phyloP scores from a whole-genome alignment of 1,140 invertebrate species.

The Drosophila guanche region DNA sequence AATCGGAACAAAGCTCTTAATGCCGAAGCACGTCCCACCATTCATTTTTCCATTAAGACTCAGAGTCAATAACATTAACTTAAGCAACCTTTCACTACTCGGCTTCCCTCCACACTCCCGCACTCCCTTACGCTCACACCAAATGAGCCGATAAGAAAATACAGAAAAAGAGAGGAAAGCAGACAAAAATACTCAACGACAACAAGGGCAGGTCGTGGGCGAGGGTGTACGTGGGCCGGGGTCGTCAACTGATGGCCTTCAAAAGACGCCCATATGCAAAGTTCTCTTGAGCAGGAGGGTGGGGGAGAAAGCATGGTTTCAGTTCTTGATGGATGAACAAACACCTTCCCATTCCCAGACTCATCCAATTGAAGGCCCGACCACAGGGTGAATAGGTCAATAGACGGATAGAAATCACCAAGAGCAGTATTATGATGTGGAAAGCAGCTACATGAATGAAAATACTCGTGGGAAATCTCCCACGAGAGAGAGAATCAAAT shows the following conservation, averaged over 20 bases:
- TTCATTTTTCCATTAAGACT: slow-evolving; percentile 55
- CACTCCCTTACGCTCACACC: background rate
- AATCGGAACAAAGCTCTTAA: slow-evolving; percentile 49
- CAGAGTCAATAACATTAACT: slow-evolving; percentile 56
- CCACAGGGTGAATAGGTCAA: no score
- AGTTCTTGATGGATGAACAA: no score
- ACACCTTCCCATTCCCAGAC: no score
- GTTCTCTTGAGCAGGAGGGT: background rate
- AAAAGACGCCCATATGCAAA: slow-evolving; percentile 12
- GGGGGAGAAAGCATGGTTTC: background rate
- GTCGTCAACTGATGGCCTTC: background rate
- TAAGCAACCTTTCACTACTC: slow-evolving; percentile 44
- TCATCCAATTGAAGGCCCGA: no score
- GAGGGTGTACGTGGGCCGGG: background rate
- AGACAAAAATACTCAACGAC: no score
- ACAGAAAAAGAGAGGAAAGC: background rate
- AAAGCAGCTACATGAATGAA: no score
- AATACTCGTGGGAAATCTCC: no score
- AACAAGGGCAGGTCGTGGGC: background rate
- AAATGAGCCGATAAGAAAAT: slow-evolving; percentile 14
- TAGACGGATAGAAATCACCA: no score
- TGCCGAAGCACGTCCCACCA: slow-evolving; percentile 53
- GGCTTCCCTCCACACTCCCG: background rate
- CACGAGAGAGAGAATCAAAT: no score
- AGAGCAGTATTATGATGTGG: no score